phyloP scores from a whole-genome alignment of 2,797 vertebrate species.

The Amblyraja radiata region DNA sequence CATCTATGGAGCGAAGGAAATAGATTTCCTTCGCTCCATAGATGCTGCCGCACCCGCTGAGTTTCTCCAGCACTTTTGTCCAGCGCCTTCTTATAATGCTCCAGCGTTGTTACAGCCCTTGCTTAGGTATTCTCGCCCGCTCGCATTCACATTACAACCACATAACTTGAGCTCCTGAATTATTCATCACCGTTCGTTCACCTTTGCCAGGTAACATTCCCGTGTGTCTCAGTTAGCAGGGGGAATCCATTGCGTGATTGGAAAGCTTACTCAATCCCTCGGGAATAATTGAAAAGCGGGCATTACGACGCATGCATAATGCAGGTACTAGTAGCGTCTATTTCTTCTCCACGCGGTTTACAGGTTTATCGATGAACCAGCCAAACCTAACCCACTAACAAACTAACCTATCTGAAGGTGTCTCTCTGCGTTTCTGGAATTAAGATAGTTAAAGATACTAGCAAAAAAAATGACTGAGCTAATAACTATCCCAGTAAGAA shows the following conservation, averaged over 20 bases:
- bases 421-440: background rate
- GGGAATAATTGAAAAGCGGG: background rate
- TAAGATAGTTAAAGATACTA: background rate
- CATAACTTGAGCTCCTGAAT: slow-evolving; percentile 25
- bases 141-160: background rate
- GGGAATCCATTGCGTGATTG: background rate
- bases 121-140: no score
- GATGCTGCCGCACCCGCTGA: no score
- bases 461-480: background rate
- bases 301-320: background rate
- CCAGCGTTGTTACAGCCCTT: no score
- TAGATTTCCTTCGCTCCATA: no score
- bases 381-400: background rate
- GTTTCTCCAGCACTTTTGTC: no score
- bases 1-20: no score
- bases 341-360: background rate
- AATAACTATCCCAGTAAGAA: background rate
- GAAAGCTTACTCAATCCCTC: background rate
- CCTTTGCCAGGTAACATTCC: background rate
- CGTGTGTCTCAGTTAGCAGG: background rate
- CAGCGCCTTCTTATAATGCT: no score
- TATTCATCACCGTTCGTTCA: background rate
- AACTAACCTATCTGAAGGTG: no score
- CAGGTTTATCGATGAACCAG: background rate
- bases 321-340: background rate